These are phyloP conservation scores for Tenthredo scrophulariae DNA, from an alignment of 2,888 invertebrate species.

Conservation along the genomic window DNA sequence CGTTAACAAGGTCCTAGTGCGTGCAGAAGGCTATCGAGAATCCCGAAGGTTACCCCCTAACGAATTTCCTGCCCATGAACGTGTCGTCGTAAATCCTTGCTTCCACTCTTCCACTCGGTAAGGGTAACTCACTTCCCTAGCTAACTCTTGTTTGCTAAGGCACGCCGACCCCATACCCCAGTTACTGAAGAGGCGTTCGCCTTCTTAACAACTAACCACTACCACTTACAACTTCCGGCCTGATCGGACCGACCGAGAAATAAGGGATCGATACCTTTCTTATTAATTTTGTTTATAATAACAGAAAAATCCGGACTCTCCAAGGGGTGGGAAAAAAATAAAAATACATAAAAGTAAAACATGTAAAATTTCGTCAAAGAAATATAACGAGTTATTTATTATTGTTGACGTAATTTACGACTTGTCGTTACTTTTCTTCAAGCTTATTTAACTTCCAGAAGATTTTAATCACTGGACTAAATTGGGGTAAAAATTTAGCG, in stretches of 20 bases:
- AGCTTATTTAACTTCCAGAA: neutral
- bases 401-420: neutral
- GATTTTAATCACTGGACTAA: neutral
- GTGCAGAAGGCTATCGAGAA: slow-evolving; percentile 73
- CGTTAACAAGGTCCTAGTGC: slow-evolving; percentile 61
- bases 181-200: slow-evolving; percentile 23
- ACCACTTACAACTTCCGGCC: slow-evolving; percentile 41
- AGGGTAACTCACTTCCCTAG: slow-evolving; percentile 32
- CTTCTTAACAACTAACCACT: slow-evolving; percentile 39
- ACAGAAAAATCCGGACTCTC: neutral
- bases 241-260: neutral
- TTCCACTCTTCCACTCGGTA: slow-evolving; percentile 28
- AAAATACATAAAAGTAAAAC: neutral
- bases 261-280: neutral
- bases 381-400: neutral
- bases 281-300: neutral
- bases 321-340: neutral
- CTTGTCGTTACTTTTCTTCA: neutral
- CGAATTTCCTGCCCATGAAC: slow-evolving; percentile 73
- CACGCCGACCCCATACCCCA: slow-evolving; percentile 31
- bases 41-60: slow-evolving; percentile 73
- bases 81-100: slow-evolving; percentile 70
- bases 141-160: slow-evolving; percentile 25
- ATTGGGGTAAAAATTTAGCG: neutral
- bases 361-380: neutral